Conservation (phyloP, 1,140 invertebrate species). For the Eumeta japonica region DNA sequence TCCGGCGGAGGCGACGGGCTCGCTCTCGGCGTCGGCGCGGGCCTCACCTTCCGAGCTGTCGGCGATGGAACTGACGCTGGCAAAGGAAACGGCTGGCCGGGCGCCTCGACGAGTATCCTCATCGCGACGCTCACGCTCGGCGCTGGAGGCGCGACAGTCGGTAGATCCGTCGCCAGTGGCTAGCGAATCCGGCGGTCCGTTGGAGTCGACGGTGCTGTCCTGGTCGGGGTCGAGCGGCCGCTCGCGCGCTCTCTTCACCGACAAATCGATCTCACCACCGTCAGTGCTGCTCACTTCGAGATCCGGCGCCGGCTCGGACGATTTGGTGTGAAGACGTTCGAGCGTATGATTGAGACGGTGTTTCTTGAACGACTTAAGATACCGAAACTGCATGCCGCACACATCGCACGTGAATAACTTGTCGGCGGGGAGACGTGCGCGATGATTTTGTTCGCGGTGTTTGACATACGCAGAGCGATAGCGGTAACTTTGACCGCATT, state of each 20-base stretch:
- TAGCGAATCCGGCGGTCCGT: constrained; percentile 42
- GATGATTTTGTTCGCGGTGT: constrained; percentile 85
- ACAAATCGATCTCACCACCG: constrained; percentile 59
- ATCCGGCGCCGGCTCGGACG: constrained; percentile 47
- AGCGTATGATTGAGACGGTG: constrained; percentile 83
- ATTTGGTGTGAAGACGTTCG: constrained; percentile 73
- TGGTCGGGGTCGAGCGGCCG: constrained; percentile 59
- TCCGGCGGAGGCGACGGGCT: constrained; percentile 53
- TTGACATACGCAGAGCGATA: constrained; percentile 86
- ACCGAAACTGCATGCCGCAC: constrained; percentile 86
- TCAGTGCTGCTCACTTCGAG: constrained; percentile 73
- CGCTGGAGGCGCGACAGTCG: constrained; percentile 38
- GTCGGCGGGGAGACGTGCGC: constrained; percentile 79
- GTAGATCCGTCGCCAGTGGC: constrained; percentile 45
- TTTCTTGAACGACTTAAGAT: constrained; percentile 86
- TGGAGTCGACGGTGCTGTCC: constrained; percentile 69
- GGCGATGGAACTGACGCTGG: constrained; percentile 51
- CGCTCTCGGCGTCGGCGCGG: constrained; percentile 36
- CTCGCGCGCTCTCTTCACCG: constrained; percentile 43
- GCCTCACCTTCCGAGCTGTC: constrained; percentile 50
- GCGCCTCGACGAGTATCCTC: constrained; percentile 25
- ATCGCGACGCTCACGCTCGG: constrained; percentile 36
- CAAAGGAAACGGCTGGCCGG: constrained; percentile 47
- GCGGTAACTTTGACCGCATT: constrained; percentile 85
- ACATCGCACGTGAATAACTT: constrained; percentile 87